phyloP scores from a whole-genome alignment of 2,113 vertebrate species.

The Brachionichthys hirsutus region DNA sequence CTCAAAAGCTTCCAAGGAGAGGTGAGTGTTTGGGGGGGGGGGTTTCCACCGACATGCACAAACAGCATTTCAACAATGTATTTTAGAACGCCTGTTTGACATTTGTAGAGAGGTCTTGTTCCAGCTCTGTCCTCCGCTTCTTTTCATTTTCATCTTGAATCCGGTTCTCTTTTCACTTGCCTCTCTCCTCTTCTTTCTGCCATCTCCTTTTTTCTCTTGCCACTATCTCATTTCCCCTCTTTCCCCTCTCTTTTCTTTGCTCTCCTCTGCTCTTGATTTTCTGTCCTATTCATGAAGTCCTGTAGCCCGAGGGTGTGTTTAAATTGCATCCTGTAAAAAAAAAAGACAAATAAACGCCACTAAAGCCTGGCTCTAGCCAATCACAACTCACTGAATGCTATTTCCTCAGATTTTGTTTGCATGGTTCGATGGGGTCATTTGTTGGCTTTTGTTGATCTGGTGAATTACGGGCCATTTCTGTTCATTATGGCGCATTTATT shows the following conservation, averaged over 20 bases:
- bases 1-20: slow-evolving; percentile 99
- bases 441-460: slow-evolving; percentile 30
- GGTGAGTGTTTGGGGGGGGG: slow-evolving; percentile 80
- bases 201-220: slow-evolving; percentile 50
- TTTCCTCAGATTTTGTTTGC: slow-evolving; percentile 64
- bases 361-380: slow-evolving; percentile 66
- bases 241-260: slow-evolving; percentile 61
- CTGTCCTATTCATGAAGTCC: slow-evolving; percentile 76
- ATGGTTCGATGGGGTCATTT: slow-evolving; percentile 46
- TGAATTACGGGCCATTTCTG: slow-evolving; percentile 42
- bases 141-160: slow-evolving; percentile 37
- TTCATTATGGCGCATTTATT: slow-evolving; percentile 40
- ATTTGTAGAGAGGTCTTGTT: slow-evolving; percentile 35
- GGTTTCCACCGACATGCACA: slow-evolving; percentile 24
- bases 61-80: slow-evolving; percentile 18
- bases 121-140: slow-evolving; percentile 13
- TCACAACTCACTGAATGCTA: slow-evolving; percentile 65
- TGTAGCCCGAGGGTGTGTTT: slow-evolving; percentile 76
- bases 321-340: slow-evolving; percentile 76
- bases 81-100: slow-evolving; percentile 36
- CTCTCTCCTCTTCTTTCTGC: slow-evolving; percentile 10
- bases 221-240: slow-evolving; percentile 68
- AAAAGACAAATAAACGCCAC: slow-evolving; percentile 54
- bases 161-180: slow-evolving; percentile 23
- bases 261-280: slow-evolving; percentile 73